These are phyloP conservation scores for Tachyglossus aculeatus DNA, from an alignment of 2,797 vertebrate species.

Conservation along the genomic window DNA sequence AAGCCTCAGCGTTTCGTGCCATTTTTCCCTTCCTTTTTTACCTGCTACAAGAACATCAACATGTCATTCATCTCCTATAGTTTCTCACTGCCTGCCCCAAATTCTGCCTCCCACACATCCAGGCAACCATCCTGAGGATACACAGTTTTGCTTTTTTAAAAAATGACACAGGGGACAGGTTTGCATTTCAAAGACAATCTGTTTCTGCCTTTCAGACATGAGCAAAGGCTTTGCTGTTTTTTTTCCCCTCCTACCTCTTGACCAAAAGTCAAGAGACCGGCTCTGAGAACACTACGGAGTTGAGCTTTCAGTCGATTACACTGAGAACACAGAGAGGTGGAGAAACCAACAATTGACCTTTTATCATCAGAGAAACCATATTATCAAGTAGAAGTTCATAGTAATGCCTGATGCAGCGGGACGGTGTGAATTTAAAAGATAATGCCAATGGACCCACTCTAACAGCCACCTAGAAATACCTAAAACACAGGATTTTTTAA, in stretches of 20 bases:
- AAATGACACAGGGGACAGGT: background rate
- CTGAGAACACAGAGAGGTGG: background rate
- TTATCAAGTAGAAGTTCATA: background rate
- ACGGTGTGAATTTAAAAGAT: background rate
- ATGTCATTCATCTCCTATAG: background rate
- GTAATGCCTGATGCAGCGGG: background rate
- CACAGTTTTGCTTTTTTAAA: background rate
- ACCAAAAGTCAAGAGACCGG: background rate
- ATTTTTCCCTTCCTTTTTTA: background rate
- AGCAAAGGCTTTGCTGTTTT: background rate
- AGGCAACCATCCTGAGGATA: background rate
- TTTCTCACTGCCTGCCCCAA: background rate
- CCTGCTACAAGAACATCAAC: background rate
- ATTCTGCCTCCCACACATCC: background rate
- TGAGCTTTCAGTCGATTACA: background rate
- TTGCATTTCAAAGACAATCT: constrained; percentile 1
- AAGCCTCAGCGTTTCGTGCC: background rate
- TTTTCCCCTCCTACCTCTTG: background rate
- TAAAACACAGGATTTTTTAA: constrained; percentile 28
- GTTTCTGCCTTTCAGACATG: background rate
- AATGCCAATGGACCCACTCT: constrained; percentile 18
- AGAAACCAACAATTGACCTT: background rate
- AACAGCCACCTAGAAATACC: background rate
- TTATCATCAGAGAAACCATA: background rate
- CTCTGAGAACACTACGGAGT: background rate